Evolutionary conservation across 2,113 vertebrate species (phyloP).

Genomic region (Microcebus murinus): DNA sequence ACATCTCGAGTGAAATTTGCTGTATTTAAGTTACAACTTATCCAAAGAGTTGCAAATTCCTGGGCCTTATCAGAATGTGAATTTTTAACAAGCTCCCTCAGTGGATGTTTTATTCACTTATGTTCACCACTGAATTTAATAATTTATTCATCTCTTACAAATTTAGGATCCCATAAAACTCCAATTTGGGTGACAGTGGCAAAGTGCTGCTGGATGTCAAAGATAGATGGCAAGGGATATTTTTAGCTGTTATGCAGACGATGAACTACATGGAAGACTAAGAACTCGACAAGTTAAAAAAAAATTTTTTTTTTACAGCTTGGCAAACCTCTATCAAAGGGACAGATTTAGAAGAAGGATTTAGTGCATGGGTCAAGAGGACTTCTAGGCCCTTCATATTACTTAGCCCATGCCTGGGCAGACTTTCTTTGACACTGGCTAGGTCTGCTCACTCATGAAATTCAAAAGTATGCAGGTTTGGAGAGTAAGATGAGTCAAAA

Average conservation of each 20-base stretch:
- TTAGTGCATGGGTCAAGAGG: background rate
- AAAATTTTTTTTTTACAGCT: background rate
- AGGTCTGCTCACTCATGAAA: background rate
- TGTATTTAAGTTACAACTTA: background rate
- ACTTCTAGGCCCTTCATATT: background rate
- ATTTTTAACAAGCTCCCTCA: slow-evolving; percentile 23
- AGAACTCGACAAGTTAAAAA: slow-evolving; percentile 37
- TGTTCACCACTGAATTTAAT: slow-evolving; percentile 58
- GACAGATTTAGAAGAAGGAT: slow-evolving; percentile 2
- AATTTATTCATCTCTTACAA: slow-evolving; percentile 65
- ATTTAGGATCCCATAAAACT: slow-evolving; percentile 71
- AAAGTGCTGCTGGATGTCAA: slow-evolving; percentile 55
- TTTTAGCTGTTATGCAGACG: slow-evolving; percentile 66
- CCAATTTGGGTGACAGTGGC: slow-evolving; percentile 40
- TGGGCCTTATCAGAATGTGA: slow-evolving; percentile 25
- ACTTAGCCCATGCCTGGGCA: background rate
- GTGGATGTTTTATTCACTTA: slow-evolving; percentile 63
- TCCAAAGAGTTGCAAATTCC: background rate
- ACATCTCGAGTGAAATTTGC: background rate
- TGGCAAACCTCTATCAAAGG: background rate
- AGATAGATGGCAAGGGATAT: slow-evolving; percentile 54
- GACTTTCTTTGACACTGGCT: background rate
- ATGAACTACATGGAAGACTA: slow-evolving; percentile 43
- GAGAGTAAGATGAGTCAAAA: background rate
- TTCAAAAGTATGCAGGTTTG: background rate